Conservation (phyloP, 2,888 invertebrate genomes). For the Branchellion lobata region DNA sequence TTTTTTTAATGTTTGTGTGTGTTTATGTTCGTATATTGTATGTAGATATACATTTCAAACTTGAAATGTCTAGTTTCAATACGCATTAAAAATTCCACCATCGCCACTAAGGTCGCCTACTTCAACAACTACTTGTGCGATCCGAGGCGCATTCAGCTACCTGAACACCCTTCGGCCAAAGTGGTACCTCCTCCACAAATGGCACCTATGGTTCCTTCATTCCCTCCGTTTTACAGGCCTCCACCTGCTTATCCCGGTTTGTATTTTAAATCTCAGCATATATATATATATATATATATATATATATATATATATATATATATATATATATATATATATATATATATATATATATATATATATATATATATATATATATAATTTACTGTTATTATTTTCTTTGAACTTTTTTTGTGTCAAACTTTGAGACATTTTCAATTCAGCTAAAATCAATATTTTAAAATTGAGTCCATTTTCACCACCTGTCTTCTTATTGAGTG, state of each 20-base stretch:
- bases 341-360: constrained; percentile 35
- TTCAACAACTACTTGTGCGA: constrained; percentile 94
- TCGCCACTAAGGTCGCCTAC: constrained; percentile 77
- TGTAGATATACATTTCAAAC: too few species aligned
- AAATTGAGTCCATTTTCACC: too few species aligned
- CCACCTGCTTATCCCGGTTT: constrained; percentile 36
- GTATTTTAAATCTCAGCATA: background rate
- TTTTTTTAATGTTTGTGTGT: too few species aligned
- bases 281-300: constrained; percentile 30
- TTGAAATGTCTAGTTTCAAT: too few species aligned
- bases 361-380: background rate
- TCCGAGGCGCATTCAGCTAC: constrained; percentile 87
- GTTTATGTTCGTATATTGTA: too few species aligned
- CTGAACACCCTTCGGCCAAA: constrained; percentile 69
- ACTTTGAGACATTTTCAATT: too few species aligned
- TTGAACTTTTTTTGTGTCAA: too few species aligned
- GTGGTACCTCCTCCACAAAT: constrained; percentile 48
- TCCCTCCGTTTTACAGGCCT: constrained; percentile 30
- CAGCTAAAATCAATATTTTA: too few species aligned
- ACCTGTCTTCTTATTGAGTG: too few species aligned
- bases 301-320: constrained; percentile 14
- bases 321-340: constrained; percentile 33
- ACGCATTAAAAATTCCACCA: too few species aligned
- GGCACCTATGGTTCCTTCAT: constrained; percentile 43
- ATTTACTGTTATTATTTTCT: too few species aligned